These are phyloP conservation scores for Diceros bicornis DNA, from an alignment of 2,797 vertebrate species.

Conservation along the genomic window DNA sequence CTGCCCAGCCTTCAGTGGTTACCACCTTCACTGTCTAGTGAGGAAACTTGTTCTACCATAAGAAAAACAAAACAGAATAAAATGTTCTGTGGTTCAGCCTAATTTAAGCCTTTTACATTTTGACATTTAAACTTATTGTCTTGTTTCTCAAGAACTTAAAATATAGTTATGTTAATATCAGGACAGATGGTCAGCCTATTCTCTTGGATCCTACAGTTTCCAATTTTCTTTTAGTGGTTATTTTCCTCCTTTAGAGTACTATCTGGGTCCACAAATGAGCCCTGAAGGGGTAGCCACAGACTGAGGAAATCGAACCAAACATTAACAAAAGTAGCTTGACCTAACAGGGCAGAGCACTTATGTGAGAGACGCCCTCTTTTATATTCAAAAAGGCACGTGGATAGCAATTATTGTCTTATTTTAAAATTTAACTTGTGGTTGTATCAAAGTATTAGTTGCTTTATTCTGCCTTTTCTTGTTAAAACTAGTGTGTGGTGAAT, in stretches of 20 bases:
- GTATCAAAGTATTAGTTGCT: not conserved
- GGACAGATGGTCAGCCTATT: not conserved
- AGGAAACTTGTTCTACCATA: not conserved
- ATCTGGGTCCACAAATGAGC: not conserved
- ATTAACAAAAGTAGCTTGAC: not conserved
- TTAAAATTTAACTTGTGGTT: not conserved
- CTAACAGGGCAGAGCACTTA: not conserved
- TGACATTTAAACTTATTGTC: not conserved
- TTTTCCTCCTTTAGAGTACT: not conserved
- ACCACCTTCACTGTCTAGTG: not conserved
- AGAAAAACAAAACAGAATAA: not conserved
- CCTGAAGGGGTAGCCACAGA: not conserved
- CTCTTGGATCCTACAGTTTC: constrained; percentile 15
- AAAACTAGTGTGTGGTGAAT: not conserved
- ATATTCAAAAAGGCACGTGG: not conserved
- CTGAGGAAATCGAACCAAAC: not conserved
- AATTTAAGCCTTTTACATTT: not conserved
- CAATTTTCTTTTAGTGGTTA: not conserved
- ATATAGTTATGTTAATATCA: not conserved
- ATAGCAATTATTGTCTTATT: not conserved
- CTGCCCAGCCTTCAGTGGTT: not conserved
- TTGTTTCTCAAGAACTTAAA: constrained; percentile 34
- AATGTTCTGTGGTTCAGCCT: not conserved
- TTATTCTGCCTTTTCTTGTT: not conserved
- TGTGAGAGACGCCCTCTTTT: not conserved